These are phyloP conservation scores for Folsomia manolachei DNA, from an alignment of 2,888 invertebrate genomes.

Conservation along the genomic window DNA sequence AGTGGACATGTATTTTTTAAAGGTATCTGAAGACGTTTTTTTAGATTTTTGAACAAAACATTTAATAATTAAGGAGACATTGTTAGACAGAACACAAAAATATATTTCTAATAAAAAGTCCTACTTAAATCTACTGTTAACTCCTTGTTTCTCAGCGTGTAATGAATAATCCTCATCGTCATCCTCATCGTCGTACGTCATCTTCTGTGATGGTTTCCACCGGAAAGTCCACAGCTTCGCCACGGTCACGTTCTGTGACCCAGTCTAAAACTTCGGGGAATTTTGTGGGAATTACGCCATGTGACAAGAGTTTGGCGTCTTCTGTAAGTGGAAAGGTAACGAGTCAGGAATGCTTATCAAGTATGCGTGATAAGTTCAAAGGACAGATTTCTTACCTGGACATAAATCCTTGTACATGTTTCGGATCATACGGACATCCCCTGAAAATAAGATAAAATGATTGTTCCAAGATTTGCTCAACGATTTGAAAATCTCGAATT, in stretches of 20 bases:
- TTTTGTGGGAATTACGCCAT: constrained; percentile 25
- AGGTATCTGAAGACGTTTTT: too few species aligned
- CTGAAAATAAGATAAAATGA: too few species aligned
- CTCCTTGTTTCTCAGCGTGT: not conserved
- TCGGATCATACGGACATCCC: constrained; percentile 44
- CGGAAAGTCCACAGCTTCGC: constrained; percentile 29
- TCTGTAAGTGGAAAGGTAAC: too few species aligned
- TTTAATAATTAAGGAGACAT: too few species aligned
- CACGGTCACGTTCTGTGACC: constrained; percentile 28
- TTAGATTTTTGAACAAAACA: too few species aligned
- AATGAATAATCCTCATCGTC: constrained; percentile 30
- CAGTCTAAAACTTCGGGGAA: constrained; percentile 37
- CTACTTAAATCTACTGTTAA: not conserved
- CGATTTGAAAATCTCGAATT: too few species aligned
- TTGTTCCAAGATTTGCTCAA: too few species aligned
- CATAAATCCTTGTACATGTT: constrained; percentile 44
- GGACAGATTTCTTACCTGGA: constrained; percentile 38
- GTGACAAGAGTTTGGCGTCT: constrained; percentile 24
- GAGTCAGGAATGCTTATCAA: too few species aligned
- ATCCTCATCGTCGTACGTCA: constrained; percentile 37
- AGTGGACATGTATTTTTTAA: too few species aligned
- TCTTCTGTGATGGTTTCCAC: constrained; percentile 28
- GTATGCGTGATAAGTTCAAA: too few species aligned
- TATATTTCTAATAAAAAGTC: too few species aligned
- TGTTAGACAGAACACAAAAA: too few species aligned